Base-by-base conservation (phyloP, 2,113 vertebrate species). In the Pyxicephalus adspersus region DNA sequence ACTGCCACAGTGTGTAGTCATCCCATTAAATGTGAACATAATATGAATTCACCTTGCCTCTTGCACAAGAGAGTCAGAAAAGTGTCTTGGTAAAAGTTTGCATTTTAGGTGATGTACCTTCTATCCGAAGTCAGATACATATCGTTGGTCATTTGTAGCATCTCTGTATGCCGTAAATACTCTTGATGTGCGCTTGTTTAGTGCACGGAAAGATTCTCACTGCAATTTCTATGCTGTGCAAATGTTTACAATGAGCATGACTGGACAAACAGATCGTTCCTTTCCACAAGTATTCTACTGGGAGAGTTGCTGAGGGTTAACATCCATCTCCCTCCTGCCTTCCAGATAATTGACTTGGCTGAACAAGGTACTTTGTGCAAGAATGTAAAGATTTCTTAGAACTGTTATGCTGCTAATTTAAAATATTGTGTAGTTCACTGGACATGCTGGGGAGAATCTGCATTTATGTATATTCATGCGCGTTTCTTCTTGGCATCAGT, bases 1-100 rank as follows among this genome's bases (percentile, higher is more conserved):
- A 94, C 95, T 95, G 92, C 95, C 94, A 82, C 93, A 91, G 85
- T 90, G 94, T 81, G 95, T 96, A 91, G 96, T 95, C 94, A 95
- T 97, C 96, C 96, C 95, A 94, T 94, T 94, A 92, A 95, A 98
- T 96, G 96, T 96, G 96, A 98, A 97, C 91, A 89, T 91, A 74
- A 91, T 95, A 93, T 91, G 90, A 90, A 91, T 95, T 94, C 91
- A 91, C 91, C 92, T 92, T 93, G 92, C 92, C 91, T 92, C 91
- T 92, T 92, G 90, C 93, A 95, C 93, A 94, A 93, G 92, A 93
- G 92, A 91, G 87, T 93, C 90, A 86, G 88, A 92, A 92, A 86
- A 89, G 65, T 89, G 86, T 91, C 90, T 90, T 86, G 84, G 88
- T 51, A 83, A 89, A 84, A 89, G 86, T 75, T 85, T 89, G 88